Conservation (phyloP, 2,888 invertebrate genomes). For the Conops quadrifasciatus region DNA sequence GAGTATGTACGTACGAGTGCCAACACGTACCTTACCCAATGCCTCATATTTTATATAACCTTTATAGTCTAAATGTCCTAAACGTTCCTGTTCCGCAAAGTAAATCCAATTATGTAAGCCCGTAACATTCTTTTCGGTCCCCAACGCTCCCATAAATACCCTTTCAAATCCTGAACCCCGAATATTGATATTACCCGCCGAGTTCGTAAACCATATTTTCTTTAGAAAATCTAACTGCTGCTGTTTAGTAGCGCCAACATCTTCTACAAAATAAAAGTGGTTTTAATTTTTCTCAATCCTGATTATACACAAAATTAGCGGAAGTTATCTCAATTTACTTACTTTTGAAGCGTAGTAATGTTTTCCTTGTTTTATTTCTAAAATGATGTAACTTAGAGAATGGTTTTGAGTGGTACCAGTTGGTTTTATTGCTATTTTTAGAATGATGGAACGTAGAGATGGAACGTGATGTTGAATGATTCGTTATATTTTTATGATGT, state of each 20-base stretch:
- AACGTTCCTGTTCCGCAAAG: slow-evolving; percentile 56
- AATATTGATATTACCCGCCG: slow-evolving; percentile 51
- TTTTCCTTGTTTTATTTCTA: too few relatives aligned
- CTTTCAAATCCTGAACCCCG: slow-evolving; percentile 61
- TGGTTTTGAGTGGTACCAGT: too few relatives aligned
- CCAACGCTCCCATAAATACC: slow-evolving; percentile 56
- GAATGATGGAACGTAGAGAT: too few relatives aligned
- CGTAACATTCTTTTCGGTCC: slow-evolving; percentile 49
- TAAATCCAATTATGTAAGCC: slow-evolving; percentile 60
- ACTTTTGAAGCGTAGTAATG: too few relatives aligned
- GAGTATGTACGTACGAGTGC: background rate
- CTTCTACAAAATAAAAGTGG: slow-evolving; percentile 40
- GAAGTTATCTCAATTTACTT: too few relatives aligned
- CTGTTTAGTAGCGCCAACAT: slow-evolving; percentile 47
- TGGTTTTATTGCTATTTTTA: too few relatives aligned
- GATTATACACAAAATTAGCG: too few relatives aligned
- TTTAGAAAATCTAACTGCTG: slow-evolving; percentile 52
- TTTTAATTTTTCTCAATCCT: background rate
- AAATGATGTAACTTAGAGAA: too few relatives aligned
- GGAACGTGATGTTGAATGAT: too few relatives aligned
- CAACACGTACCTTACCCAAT: slow-evolving; percentile 49
- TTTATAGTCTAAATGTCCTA: slow-evolving; percentile 56
- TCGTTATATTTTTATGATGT: too few relatives aligned
- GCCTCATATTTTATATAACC: slow-evolving; percentile 51
- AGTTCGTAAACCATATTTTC: slow-evolving; percentile 58